These are phyloP conservation scores for Drosophila melanocephala DNA, from an alignment of 2,888 invertebrate species.

Conservation along the genomic window DNA sequence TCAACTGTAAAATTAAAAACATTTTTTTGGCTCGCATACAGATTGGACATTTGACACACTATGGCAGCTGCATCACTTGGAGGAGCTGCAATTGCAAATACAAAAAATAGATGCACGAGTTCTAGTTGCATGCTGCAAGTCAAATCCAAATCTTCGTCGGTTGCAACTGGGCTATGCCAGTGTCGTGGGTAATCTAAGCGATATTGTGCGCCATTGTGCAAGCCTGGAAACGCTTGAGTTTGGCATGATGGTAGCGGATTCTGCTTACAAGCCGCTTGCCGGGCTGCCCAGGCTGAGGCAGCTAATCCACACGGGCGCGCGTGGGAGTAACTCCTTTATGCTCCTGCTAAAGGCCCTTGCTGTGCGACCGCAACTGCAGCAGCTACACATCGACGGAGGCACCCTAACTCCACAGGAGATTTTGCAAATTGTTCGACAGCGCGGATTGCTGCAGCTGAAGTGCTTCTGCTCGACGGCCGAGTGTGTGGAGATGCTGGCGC, in stretches of 20 bases:
- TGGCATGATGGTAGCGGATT: conserved; percentile 49
- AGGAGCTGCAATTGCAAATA: conserved; percentile 43
- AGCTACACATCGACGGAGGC: conserved; percentile 64
- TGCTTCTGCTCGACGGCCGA: conserved; percentile 59
- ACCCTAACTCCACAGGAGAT: conserved; percentile 45
- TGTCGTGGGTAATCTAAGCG: conserved; percentile 22
- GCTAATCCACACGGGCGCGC: conserved; percentile 53
- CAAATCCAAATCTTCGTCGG: conserved; percentile 35
- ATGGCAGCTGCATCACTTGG: conserved; percentile 29
- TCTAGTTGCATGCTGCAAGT: conserved; percentile 57
- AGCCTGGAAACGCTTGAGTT: conserved; percentile 55
- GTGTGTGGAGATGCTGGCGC: conserved; percentile 43
- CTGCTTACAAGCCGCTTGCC: conserved; percentile 41
- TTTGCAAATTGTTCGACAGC: conserved; percentile 47
- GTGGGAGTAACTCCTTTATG: conserved; percentile 55
- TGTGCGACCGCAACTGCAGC: conserved; percentile 34
- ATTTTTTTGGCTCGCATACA: conserved; percentile 3
- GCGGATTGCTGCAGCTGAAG: conserved; percentile 48
- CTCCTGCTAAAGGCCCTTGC: conserved; percentile 47
- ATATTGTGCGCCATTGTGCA: conserved; percentile 55
- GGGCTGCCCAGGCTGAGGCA: conserved; percentile 50
- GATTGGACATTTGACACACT: conserved; percentile 45
- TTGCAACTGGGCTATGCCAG: conserved; percentile 51
- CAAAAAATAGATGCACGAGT: conserved; percentile 7
- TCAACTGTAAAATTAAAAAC: not conserved